Evolutionary conservation across 2,797 vertebrate species (phyloP).

Genomic region (Platalea minor): DNA sequence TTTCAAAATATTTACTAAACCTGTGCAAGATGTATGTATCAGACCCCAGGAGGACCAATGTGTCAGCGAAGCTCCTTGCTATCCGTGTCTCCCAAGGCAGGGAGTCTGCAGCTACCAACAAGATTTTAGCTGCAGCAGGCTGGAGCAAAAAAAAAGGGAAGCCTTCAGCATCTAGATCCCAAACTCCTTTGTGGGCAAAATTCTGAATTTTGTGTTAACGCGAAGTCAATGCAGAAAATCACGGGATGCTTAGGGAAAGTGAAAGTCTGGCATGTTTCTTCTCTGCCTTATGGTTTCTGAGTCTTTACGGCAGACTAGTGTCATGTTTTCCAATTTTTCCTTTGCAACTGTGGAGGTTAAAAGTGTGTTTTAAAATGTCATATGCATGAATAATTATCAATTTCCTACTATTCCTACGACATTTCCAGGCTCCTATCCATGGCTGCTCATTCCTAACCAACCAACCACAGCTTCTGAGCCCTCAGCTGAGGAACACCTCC

Average conservation of each 20-base stretch:
- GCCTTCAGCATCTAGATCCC: neutral
- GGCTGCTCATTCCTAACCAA: neutral
- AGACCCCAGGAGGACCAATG: neutral
- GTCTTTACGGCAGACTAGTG: neutral
- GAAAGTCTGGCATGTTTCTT: neutral
- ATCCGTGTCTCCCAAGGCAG: rapidly evolving
- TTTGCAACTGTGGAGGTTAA: neutral
- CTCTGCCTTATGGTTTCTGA: neutral
- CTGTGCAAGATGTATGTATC: neutral
- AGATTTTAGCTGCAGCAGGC: neutral
- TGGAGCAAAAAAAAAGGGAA: neutral
- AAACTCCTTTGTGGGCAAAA: neutral
- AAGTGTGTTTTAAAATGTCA: neutral
- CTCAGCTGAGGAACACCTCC: neutral
- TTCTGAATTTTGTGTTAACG: neutral
- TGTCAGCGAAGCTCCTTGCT: neutral
- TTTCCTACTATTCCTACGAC: neutral
- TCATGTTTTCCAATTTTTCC: neutral
- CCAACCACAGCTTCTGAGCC: neutral
- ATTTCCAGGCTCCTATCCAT: neutral
- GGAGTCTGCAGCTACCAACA: neutral
- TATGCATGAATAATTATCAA: neutral
- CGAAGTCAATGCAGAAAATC: neutral
- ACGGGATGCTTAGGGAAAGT: neutral
- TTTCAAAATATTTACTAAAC: neutral